Evolutionary conservation across 2,888 invertebrate genomes (phyloP).

Genomic region (Fragum whitleyi): DNA sequence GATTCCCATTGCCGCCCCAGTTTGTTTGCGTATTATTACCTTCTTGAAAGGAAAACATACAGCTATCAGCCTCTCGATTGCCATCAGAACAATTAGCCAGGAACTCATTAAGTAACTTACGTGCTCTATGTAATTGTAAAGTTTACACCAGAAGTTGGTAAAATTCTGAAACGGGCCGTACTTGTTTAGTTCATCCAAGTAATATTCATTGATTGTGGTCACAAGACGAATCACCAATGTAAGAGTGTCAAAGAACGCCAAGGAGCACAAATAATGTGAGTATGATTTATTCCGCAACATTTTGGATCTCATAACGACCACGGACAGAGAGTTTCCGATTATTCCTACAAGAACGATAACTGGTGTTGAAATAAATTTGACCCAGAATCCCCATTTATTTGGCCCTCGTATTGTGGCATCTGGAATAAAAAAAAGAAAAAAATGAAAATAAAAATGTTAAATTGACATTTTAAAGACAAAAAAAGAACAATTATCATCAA

Average conservation of each 20-base stretch:
- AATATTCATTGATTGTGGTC: slow-evolving; percentile 68
- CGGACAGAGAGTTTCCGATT: slow-evolving; percentile 80
- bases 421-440: neutral
- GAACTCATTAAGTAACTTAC: slow-evolving; percentile 81
- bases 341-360: slow-evolving; percentile 78
- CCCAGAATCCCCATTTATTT: slow-evolving; percentile 75
- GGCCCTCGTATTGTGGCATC: neutral
- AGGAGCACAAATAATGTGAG: slow-evolving; percentile 81
- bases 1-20: slow-evolving; percentile 77
- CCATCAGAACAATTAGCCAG: slow-evolving; percentile 83
- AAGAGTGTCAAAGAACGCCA: slow-evolving; percentile 81
- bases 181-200: slow-evolving; percentile 15
- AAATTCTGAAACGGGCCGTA: slow-evolving; percentile 67
- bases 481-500: neutral
- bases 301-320: slow-evolving; percentile 81
- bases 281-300: slow-evolving; percentile 80
- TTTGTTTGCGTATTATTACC: slow-evolving; percentile 74
- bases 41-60: slow-evolving; percentile 82
- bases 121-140: slow-evolving; percentile 77
- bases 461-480: neutral
- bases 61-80: slow-evolving; percentile 80
- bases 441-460: neutral
- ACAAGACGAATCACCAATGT: slow-evolving; percentile 74
- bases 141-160: slow-evolving; percentile 76
- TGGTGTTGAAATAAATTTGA: slow-evolving; percentile 77